phyloP scores from a whole-genome alignment of 2,113 vertebrate species.

The Bucco capensis region DNA sequence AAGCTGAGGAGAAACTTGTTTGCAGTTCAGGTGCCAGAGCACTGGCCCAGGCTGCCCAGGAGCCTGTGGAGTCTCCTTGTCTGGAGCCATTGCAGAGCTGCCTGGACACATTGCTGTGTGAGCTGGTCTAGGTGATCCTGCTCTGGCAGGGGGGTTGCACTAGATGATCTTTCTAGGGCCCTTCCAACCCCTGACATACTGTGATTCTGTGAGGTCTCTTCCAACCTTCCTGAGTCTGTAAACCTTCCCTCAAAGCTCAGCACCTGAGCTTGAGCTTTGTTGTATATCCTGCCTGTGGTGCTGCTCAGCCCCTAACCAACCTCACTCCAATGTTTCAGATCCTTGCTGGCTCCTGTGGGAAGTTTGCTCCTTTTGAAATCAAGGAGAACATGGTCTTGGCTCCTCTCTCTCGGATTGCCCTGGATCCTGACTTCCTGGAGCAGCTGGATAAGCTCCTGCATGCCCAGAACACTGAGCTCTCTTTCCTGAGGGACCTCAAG shows the following conservation, averaged over 20 bases:
- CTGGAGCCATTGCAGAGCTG: too few relatives aligned
- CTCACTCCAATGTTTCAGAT: slow-evolving; percentile 71
- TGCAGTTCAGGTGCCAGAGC: too few relatives aligned
- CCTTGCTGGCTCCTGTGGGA: slow-evolving; percentile 90
- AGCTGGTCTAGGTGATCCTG: too few relatives aligned
- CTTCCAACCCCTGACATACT: too few relatives aligned
- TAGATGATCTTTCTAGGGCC: too few relatives aligned
- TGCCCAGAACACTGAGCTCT: slow-evolving; percentile 50
- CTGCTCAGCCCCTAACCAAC: neutral
- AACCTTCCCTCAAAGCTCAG: neutral
- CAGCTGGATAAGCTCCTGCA: slow-evolving; percentile 81
- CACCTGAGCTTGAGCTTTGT: neutral
- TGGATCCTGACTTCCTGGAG: slow-evolving; percentile 77
- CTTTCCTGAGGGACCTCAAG: slow-evolving; percentile 83
- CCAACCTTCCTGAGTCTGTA: too few relatives aligned
- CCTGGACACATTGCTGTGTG: too few relatives aligned
- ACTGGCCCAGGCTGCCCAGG: too few relatives aligned
- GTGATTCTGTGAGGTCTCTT: too few relatives aligned
- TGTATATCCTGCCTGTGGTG: neutral
- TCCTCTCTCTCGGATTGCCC: slow-evolving; percentile 80
- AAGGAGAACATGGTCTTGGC: slow-evolving; percentile 93
- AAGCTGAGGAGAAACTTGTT: too few relatives aligned
- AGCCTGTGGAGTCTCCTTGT: too few relatives aligned
- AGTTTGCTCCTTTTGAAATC: slow-evolving; percentile 98
- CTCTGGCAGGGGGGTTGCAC: too few relatives aligned